Base-by-base conservation (phyloP, 2,888 invertebrate species). In the Stenodema calcarata region DNA sequence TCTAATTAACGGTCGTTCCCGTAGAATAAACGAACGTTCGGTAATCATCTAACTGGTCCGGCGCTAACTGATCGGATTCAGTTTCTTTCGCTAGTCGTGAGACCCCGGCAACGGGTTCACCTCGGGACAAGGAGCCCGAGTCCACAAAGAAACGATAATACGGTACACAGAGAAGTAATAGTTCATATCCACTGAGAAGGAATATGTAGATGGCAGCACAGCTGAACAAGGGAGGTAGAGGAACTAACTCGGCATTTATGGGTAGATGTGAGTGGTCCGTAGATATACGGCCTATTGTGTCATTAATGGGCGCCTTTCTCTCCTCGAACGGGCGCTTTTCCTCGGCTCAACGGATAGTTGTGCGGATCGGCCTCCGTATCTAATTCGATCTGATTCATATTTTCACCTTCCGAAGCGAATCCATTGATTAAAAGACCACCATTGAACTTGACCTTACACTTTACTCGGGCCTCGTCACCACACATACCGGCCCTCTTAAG, bases 61-160 rank as follows among this genome's bases (percentile, higher is more conserved):
- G 30, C 73, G 73, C 73, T 73, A 73, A 73, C 73, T 73, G 73
- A 73, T 73, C 73, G 73, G 73, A 35, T 41, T 73, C 73, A 41
- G 73, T 73, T 62, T 62, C 35, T 30, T 35, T 30, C 73, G 30
- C 73, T 16, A 35, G 41, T 73, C 73, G 73, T 73, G 73, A 73
- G 73, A 73, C 73, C 30, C 62, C 41, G 30, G 27, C 28, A 70
- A 30, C 35, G 73, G 30, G 73, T 73, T 73, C 73, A 23, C 7
- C 11, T 47, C 47, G 16, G 47, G 47, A 12, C 47, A 47, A 47
- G 11, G 18, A 62, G 62, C 23, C 27, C 62, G 62, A 62, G 23
- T 18, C 27, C 35, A 18, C 23, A 62, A 35, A 73, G 73, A 18
- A 73, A 73, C 28, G 73, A 30, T 73, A 73, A 73, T 73, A 30